Evolutionary conservation across 1,140 invertebrate genomes (phyloP), one percentile per base, ranked within the genome.

Genomic region (Lethrus apterus): DNA sequence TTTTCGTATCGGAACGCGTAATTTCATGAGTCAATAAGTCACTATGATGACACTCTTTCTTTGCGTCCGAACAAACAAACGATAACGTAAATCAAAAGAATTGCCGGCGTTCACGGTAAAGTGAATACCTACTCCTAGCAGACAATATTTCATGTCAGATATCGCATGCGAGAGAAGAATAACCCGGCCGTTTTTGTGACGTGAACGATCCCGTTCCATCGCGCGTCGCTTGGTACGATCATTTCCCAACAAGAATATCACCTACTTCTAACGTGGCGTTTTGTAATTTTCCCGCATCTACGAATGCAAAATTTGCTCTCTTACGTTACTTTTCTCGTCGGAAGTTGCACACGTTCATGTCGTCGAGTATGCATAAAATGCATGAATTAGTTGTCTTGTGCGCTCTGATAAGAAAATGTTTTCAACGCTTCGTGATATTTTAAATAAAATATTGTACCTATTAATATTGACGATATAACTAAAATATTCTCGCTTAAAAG

Each of bases 41-140:
- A 38, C 35, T 18, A 19, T 21, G 35, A 38, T 38, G 35, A 38
- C 35, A 38, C 35, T 38, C 35, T 38, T 38, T 38, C 35, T 38
- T 38, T 21, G 18, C 35, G 35, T 38, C 35, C 44, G 15, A 13
- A 51, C 52, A 54, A 54, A 51, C 52, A 51, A 51, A 51, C 49
- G 48, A 51, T 51, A 51, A 54, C 52, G 46, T 51, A 54, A 54
- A 54, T 54, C 52, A 54, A 51, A 51, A 54, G 52, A 54, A 54
- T 54, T 51, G 52, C 52, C 48, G 24, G 24, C 45, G 52, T 54
- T 54, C 49, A 54, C 52, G 52, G 45, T 54, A 45, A 54, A 54
- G 52, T 54, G 52, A 54, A 54, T 54, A 54, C 52, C 52, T 51
- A 38, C 46, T 54, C 46, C 52, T 21, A 38, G 49, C 43, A 46